These are phyloP conservation scores for Heteractis magnifica DNA, from an alignment of 92 coral and sea anemone species.

Conservation along the genomic window DNA sequence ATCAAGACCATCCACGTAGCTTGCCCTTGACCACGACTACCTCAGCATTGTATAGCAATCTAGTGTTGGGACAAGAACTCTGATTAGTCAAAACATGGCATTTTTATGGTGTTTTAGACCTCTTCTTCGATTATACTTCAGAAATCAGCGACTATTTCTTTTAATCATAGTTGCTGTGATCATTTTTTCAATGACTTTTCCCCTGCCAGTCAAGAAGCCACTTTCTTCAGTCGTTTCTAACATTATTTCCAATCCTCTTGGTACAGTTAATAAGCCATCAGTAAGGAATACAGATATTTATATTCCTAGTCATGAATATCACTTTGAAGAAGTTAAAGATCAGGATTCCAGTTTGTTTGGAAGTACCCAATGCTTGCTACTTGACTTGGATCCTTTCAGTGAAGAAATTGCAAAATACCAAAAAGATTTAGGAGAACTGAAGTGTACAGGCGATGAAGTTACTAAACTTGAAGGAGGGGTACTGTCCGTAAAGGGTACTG, in stretches of 20 bases:
- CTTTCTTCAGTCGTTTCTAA: background rate
- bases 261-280: background rate
- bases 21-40: too few relatives aligned
- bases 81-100: constrained; percentile 11
- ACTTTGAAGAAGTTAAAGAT: constrained; percentile 17
- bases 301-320: constrained; percentile 24
- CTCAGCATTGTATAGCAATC: too few relatives aligned
- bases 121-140: constrained; percentile 42
- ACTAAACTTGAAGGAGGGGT: constrained; percentile 35
- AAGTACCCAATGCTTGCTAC: constrained; percentile 33
- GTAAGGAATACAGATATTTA: constrained; percentile 9
- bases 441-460: constrained; percentile 27
- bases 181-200: constrained; percentile 6
- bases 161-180: constrained; percentile 10
- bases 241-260: background rate
- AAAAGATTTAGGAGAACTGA: constrained; percentile 52
- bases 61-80: background rate
- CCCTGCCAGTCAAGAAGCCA: constrained; percentile 8
- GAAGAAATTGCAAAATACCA: constrained; percentile 23
- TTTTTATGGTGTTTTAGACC: constrained; percentile 7
- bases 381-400: constrained; percentile 49
- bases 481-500: constrained; percentile 47
- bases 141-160: constrained; percentile 29
- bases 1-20: too few relatives aligned
- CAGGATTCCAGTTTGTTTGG: constrained; percentile 39